Evolutionary conservation across 1,140 invertebrate genomes (phyloP).

Genomic region (Drosophila repletoides): DNA sequence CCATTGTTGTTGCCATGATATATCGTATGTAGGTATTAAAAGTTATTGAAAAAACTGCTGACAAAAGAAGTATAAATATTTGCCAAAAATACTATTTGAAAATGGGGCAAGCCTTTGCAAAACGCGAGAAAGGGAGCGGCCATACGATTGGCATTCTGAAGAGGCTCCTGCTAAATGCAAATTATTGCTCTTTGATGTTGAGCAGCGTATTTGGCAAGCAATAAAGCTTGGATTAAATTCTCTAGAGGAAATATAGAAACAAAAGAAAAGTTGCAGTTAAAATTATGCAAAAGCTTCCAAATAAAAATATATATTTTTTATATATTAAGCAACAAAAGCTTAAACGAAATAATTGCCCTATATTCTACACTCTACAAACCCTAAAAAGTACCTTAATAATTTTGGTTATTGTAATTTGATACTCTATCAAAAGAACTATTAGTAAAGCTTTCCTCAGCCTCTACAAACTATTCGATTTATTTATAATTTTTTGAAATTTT

Average conservation of each 20-base stretch:
- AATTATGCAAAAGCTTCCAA: no score
- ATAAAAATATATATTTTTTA: no score
- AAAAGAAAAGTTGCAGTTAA: background rate
- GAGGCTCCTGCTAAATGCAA: conserved; percentile 23
- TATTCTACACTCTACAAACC: no score
- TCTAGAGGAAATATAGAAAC: no score
- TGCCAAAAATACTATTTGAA: conserved; percentile 75
- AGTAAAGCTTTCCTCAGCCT: no score
- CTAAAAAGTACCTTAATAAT: no score
- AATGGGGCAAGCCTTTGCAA: conserved; percentile 30
- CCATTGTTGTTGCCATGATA: conserved; percentile 70
- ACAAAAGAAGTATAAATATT: conserved; percentile 82
- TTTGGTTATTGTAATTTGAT: no score
- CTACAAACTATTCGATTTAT: no score
- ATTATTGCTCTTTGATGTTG: conserved; percentile 45
- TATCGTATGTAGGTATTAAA: conserved; percentile 71
- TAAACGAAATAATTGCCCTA: no score
- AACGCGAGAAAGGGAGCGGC: background rate
- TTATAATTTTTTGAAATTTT: no score
- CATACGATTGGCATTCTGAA: conserved; percentile 5
- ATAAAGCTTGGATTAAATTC: background rate
- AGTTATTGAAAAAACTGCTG: conserved; percentile 80
- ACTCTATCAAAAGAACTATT: no score
- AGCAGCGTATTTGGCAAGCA: background rate
- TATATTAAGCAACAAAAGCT: no score